These are phyloP conservation scores for Morelia viridis DNA, from an alignment of 2,797 vertebrate species.

Conservation along the genomic window DNA sequence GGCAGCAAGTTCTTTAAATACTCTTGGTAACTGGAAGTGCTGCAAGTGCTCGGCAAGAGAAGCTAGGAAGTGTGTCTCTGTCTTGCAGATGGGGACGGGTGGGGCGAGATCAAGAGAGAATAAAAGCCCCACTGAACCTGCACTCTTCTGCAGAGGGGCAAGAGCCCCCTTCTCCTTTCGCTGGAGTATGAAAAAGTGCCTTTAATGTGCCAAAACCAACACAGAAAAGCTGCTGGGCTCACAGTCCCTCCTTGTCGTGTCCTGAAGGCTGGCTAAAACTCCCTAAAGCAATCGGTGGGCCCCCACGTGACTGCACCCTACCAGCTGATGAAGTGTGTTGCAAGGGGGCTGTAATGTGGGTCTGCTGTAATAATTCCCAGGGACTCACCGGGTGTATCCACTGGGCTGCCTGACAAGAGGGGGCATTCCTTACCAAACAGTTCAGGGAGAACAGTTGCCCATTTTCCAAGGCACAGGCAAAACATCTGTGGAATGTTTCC, in stretches of 20 bases:
- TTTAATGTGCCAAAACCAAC: background rate
- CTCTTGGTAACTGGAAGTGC: background rate
- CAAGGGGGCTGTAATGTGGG: background rate
- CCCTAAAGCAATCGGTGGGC: background rate
- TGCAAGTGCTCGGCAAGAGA: background rate
- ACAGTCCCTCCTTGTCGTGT: background rate
- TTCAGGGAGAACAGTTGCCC: background rate
- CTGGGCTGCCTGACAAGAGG: background rate
- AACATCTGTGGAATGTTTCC: slow-evolving; percentile 49
- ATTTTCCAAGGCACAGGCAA: slow-evolving; percentile 26
- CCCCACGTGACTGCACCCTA: background rate
- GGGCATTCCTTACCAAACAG: background rate
- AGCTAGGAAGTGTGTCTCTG: background rate
- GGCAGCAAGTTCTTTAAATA: background rate
- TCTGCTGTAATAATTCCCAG: background rate
- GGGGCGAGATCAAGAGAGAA: background rate
- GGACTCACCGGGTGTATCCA: no score
- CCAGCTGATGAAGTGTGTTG: background rate
- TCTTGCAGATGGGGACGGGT: no score
- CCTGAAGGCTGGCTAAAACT: background rate
- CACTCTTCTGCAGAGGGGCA: no score
- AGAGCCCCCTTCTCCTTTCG: no score
- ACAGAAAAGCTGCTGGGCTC: background rate
- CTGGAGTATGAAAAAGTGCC: background rate
- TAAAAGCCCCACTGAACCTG: background rate